Evolutionary conservation across 92 coral and sea anemone genomes (phyloP).

Genomic region (Phenganax stokvisi): DNA sequence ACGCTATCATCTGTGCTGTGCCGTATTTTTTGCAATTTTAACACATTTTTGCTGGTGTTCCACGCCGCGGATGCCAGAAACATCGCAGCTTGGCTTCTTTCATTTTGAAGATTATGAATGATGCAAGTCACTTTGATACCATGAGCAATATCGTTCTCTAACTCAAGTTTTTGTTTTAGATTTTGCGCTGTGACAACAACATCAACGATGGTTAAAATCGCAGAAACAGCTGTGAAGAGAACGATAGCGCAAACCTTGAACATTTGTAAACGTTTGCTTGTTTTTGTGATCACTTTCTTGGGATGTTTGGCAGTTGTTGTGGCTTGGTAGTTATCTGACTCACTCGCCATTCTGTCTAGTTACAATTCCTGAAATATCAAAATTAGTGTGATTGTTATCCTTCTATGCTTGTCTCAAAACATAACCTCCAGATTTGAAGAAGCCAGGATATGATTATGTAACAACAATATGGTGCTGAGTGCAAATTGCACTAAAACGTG

Average conservation of each 20-base stretch:
- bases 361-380: background rate
- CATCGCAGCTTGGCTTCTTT: background rate
- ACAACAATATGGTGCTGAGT: too few relatives aligned
- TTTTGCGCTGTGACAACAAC: slow-evolving; percentile 7
- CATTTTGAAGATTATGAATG: slow-evolving; percentile 24
- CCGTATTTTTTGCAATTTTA: background rate
- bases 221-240: slow-evolving; percentile 3
- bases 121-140: background rate
- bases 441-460: too few relatives aligned
- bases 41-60: background rate
- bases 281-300: background rate
- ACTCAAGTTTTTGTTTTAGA: slow-evolving; percentile 1
- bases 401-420: too few relatives aligned
- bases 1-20: slow-evolving; percentile 5
- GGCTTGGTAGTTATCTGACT: background rate
- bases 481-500: too few relatives aligned
- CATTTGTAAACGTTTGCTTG: slow-evolving; percentile 12
- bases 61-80: background rate
- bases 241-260: background rate
- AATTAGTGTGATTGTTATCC: background rate
- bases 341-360: background rate
- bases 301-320: background rate
- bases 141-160: background rate
- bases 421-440: too few relatives aligned
- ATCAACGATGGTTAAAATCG: slow-evolving; percentile 6